A percentile compares a stretch with the other conserved stretches of the same genome.
Evolutionary conservation across 2,797 vertebrate genomes (phyloP).

Genomic region (Acipenser ruthenus): DNA sequence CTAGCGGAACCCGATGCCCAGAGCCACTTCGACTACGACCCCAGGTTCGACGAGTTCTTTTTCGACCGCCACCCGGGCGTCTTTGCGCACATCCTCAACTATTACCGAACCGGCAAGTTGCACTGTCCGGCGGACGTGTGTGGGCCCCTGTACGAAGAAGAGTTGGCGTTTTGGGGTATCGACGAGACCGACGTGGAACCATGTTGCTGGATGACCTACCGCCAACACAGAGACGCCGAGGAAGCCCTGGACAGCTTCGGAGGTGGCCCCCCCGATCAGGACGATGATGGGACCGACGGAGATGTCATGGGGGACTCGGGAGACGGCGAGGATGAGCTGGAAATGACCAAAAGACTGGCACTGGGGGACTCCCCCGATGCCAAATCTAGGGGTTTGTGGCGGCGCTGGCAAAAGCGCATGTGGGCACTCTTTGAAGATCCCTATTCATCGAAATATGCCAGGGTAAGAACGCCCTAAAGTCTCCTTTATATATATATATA

Average conservation of each 20-base stretch:
- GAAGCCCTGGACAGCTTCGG: constrained; percentile 98
- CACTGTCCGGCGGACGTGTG: constrained; percentile 98
- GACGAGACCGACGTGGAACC: constrained; percentile 99
- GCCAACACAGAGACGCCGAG: constrained; percentile 96
- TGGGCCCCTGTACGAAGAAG: constrained; percentile 94
- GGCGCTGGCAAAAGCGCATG: constrained; percentile 85
- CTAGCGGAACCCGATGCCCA: constrained; percentile 92
- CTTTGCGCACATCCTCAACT: constrained; percentile 96
- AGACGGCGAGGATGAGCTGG: constrained; percentile 87
- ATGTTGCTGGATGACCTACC: constrained; percentile 98
- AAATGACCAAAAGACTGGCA: constrained; percentile 91
- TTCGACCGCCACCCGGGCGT: constrained; percentile 97
- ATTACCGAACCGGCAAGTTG: constrained; percentile 95
- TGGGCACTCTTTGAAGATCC: constrained; percentile 98
- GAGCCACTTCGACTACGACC: constrained; percentile 96
- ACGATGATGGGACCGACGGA: constrained; percentile 70
- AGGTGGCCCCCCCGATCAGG: constrained; percentile 73
- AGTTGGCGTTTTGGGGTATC: constrained; percentile 97
- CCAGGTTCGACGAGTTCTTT: constrained; percentile 89
- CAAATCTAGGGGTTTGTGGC: constrained; percentile 78
- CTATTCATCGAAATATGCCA: constrained; percentile 96
- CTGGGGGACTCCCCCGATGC: constrained; percentile 82
- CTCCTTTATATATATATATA: background rate
- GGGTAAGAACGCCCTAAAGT: constrained; percentile 86
- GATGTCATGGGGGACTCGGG: constrained; percentile 76